Percentiles rank a stretch among this genome's conserved stretches.
Conservation (phyloP, 1,140 invertebrate genomes). For the Heliconius eleuchia region DNA sequence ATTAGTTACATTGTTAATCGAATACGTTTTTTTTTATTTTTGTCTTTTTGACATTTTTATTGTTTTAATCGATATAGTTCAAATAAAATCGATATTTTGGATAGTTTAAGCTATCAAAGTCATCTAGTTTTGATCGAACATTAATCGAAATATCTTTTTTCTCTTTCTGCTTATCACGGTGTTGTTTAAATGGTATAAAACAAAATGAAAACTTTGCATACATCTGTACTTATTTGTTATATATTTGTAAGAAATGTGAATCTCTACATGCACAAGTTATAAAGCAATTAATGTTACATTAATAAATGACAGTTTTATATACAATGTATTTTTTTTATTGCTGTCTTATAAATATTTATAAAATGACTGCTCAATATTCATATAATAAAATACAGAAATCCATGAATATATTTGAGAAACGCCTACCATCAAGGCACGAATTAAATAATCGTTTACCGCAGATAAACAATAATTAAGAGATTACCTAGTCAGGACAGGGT, state of each 20-base stretch:
- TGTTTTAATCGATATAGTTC: too few relatives aligned
- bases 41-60: too few relatives aligned
- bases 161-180: background rate
- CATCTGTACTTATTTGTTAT: constrained; percentile 48
- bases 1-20: too few relatives aligned
- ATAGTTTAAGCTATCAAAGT: background rate
- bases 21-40: too few relatives aligned
- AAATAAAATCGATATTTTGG: background rate
- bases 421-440: too few relatives aligned
- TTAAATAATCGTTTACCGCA: too few relatives aligned
- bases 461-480: too few relatives aligned
- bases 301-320: constrained; percentile 48
- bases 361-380: too few relatives aligned
- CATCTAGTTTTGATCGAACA: background rate
- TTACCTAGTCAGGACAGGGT: too few relatives aligned
- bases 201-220: background rate
- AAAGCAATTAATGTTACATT: constrained; percentile 46
- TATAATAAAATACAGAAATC: too few relatives aligned
- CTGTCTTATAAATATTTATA: too few relatives aligned
- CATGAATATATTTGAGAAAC: too few relatives aligned
- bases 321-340: constrained; percentile 37
- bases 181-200: background rate
- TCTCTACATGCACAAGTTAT: constrained; percentile 56
- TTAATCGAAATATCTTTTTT: background rate
- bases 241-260: constrained; percentile 43